Evolutionary conservation across 1,140 invertebrate species (phyloP).

Genomic region (Melanaphis sacchari): DNA sequence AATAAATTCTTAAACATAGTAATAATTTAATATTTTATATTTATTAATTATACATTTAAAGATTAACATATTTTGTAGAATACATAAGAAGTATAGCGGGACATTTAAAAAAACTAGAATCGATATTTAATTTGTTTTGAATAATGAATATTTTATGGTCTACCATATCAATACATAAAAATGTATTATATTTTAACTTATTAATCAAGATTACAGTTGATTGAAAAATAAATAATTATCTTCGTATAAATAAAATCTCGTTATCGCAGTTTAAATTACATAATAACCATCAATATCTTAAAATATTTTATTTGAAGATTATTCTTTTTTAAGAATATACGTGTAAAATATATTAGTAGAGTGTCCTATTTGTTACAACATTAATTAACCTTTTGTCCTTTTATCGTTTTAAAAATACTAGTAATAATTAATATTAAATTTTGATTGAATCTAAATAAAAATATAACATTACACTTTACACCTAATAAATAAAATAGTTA

Average conservation of each 20-base stretch:
- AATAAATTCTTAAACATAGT: not conserved
- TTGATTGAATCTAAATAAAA: not conserved
- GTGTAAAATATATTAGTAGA: not conserved
- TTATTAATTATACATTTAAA: no score
- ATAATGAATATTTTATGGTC: no score
- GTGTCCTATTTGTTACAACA: not conserved
- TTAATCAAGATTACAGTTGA: not conserved
- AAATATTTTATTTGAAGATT: not conserved
- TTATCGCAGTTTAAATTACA: not conserved
- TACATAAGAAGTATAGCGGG: not conserved
- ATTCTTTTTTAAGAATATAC: not conserved
- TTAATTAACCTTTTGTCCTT: not conserved
- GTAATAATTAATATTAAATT: not conserved
- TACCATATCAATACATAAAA: no score
- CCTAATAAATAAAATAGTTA: not conserved
- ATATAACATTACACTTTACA: not conserved
- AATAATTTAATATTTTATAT: not conserved
- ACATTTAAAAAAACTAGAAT: not conserved
- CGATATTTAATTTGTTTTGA: not conserved
- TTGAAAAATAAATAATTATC: not conserved
- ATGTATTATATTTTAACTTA: not conserved
- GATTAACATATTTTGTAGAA: not conserved
- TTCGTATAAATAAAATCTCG: not conserved
- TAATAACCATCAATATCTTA: not conserved
- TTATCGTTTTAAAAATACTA: not conserved